Conservation (phyloP, 2,888 invertebrate genomes). For the Drosophila macrospina region DNA sequence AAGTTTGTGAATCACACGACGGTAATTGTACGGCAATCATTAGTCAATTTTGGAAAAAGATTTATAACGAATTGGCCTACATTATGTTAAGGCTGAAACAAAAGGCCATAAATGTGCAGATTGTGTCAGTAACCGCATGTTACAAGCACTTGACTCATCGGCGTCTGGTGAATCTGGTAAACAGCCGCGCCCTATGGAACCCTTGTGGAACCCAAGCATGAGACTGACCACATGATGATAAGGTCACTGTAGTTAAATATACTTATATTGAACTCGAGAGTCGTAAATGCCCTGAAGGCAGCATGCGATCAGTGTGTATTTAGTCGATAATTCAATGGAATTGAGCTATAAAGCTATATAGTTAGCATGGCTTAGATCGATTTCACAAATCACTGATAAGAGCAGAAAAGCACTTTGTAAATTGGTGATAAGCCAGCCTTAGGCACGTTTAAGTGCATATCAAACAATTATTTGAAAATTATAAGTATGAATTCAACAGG, state of each 20-base stretch:
- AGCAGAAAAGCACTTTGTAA: conserved; percentile 13
- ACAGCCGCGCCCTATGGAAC: conserved; percentile 29
- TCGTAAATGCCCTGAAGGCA: not conserved
- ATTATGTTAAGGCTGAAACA: conserved; percentile 1
- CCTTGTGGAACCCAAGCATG: no score
- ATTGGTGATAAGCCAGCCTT: conserved; percentile 40
- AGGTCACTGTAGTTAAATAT: conserved; percentile 29
- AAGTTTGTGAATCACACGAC: conserved; percentile 34
- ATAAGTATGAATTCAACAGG: not conserved
- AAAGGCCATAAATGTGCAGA: conserved; percentile 13
- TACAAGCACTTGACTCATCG: conserved; percentile 27
- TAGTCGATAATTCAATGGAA: conserved; percentile 35
- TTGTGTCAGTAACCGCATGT: conserved; percentile 7
- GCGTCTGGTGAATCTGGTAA: conserved; percentile 8
- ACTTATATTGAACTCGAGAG: conserved; percentile 1
- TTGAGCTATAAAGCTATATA: conserved; percentile 16
- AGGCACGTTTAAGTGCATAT: conserved; percentile 44
- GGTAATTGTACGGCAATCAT: conserved; percentile 18
- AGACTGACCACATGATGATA: conserved; percentile 21
- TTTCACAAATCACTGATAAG: conserved; percentile 48
- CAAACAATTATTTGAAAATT: conserved; percentile 62
- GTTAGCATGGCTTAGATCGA: conserved; percentile 36
- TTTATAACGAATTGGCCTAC: conserved; percentile 10
- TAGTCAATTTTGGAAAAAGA: conserved; percentile 10
- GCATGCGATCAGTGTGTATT: conserved; percentile 2